Base-by-base conservation (phyloP, 2,888 invertebrate species). In the Poecilus cupreus region DNA sequence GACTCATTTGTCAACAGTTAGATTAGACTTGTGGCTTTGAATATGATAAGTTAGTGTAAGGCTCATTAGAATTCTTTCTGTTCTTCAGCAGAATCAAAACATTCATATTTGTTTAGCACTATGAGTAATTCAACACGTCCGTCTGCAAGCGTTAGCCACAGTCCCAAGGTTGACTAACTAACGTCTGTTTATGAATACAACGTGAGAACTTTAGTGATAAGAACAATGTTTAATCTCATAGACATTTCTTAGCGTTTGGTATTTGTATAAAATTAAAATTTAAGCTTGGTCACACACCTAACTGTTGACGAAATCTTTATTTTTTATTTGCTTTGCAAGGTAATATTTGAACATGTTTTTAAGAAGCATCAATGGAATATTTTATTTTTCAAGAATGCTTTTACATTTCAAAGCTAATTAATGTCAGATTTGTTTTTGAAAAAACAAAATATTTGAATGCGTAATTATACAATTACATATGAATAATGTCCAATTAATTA, bases 261-360 rank as follows among this genome's bases (percentile, higher is more conserved):
- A 60, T 60, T 60, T 60, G 26, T 60, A 26, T 26, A 26, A 60
- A 60, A 60, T 60, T 60, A 60, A 60, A 60, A 60, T 26, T 60
- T 60, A 60, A 60, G 24, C 32, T 26, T 26, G 4, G 26, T 60
- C 60, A 32, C 60, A 60, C 26, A 26, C 26, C 16, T 54, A n/a
- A 32, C 26, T 22, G 46, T 46, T 24, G 1, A 60, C 24, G 24
- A 26, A 60, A 54, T 5, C 26, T n/a, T 60, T 20, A 60, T 60
- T 60, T 60, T 60, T 60, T 60, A 60, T 60, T 26, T 60, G 26
- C 32, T 4, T 26, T 60, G n/a, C 5, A 24, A 60, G 11, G 16
- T 26, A 60, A 60, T 60, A 26, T 60, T 60, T 60, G 3, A 60
- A 60, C 32, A 60, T 24, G 60, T 24, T 60, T 32, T 32, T 32